Conservation (phyloP, 2,888 invertebrate genomes). For the Himalopsyche tibetana region DNA sequence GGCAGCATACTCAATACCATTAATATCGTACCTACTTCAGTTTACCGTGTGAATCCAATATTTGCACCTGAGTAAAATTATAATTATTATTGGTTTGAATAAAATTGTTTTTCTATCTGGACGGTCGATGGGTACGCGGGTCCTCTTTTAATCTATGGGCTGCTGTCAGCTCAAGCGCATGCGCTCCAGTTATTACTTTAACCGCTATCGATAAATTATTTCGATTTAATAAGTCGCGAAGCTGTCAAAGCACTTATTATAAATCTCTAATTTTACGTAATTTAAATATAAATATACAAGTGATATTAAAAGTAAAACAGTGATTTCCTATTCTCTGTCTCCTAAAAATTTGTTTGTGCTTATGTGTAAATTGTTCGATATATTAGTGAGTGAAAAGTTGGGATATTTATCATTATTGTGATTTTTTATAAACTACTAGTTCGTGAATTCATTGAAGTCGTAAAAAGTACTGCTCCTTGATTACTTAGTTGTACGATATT, state of each 20-base stretch:
- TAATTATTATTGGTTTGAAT: not conserved
- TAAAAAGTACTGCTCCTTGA: too few species aligned
- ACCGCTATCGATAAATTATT: not conserved
- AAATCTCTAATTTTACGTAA: too few species aligned
- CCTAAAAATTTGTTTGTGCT: not conserved
- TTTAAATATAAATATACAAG: too few species aligned
- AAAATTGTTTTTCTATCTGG: not conserved
- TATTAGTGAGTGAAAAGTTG: too few species aligned
- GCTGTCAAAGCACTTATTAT: too few species aligned
- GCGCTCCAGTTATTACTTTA: not conserved
- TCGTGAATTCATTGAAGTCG: too few species aligned
- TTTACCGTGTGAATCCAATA: conserved; percentile 3
- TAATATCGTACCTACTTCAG: not conserved
- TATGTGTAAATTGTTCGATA: too few species aligned
- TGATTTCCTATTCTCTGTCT: not conserved
- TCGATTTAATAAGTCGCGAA: not conserved
- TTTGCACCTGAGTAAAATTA: conserved; percentile 28
- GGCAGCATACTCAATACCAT: not conserved
- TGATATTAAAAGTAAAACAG: not conserved
- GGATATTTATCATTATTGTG: too few species aligned
- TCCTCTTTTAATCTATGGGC: conserved; percentile 16
- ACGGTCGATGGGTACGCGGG: not conserved
- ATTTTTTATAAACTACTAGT: too few species aligned
- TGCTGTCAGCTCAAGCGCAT: not conserved
- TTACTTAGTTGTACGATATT: not conserved